Conservation (phyloP, 1,140 invertebrate species). For the Pseudomyrmex sp. region DNA sequence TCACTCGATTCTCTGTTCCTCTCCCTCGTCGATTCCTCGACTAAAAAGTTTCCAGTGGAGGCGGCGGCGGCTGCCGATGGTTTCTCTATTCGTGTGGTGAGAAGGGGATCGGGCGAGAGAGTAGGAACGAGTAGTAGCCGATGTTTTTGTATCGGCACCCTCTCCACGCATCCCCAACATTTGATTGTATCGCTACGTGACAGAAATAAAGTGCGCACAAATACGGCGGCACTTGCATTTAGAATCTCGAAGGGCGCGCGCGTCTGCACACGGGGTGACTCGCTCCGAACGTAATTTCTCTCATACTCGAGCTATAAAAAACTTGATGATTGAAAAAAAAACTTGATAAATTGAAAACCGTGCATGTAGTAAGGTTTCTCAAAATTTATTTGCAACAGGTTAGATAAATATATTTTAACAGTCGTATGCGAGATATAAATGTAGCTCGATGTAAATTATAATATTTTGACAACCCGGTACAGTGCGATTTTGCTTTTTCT, state of each 20-base stretch:
- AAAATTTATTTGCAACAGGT: background rate
- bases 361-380: background rate
- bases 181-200: conserved; percentile 68
- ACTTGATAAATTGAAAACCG: background rate
- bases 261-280: conserved; percentile 17
- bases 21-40: conserved; percentile 3
- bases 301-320: background rate
- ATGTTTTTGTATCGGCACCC: conserved; percentile 61
- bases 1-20: background rate
- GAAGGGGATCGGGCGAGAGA: background rate
- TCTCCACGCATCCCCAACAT: conserved; percentile 45
- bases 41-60: conserved; percentile 49
- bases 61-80: conserved; percentile 8
- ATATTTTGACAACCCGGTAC: no score
- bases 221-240: conserved; percentile 38
- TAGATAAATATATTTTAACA: no score
- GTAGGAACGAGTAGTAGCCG: conserved; percentile 11
- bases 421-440: no score
- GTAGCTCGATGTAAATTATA: no score
- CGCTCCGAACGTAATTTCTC: background rate
- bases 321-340: background rate
- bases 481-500: no score
- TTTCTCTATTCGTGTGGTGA: conserved; percentile 49
- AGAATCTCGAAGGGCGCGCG: conserved; percentile 29
- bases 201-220: conserved; percentile 60